Percentiles rank a stretch among this genome's conserved stretches.
Evolutionary conservation across 2,888 invertebrate genomes (phyloP).

Genomic region (Mythimna loreyi): DNA sequence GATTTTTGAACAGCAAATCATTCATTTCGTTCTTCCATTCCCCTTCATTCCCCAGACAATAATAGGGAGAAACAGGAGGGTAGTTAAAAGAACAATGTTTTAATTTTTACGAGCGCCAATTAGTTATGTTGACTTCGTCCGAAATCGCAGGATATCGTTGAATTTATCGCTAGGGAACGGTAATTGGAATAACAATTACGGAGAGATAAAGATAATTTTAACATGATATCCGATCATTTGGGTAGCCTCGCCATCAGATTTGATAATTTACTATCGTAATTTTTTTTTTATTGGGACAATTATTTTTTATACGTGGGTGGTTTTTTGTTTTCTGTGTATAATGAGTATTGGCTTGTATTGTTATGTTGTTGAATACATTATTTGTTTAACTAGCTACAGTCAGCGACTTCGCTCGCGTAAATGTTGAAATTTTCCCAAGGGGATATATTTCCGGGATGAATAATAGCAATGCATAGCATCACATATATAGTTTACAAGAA

Average conservation of each 20-base stretch:
- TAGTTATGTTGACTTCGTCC: constrained; percentile 32
- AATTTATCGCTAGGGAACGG: constrained; percentile 33
- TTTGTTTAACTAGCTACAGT: too few species aligned
- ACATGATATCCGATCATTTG: constrained; percentile 28
- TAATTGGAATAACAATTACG: constrained; percentile 52
- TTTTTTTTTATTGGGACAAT: constrained; percentile 1
- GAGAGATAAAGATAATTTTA: constrained; percentile 25
- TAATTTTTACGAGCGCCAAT: constrained; percentile 47
- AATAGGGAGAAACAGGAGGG: constrained; percentile 13
- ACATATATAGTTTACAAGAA: too few species aligned
- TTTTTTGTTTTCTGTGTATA: neutral
- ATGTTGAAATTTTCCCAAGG: too few species aligned
- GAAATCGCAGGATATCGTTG: constrained; percentile 24
- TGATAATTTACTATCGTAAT: neutral
- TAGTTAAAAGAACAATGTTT: constrained; percentile 46
- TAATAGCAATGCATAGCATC: too few species aligned
- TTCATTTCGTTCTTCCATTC: constrained; percentile 21
- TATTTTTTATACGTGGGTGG: neutral
- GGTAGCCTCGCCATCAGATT: neutral
- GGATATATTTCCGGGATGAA: too few species aligned
- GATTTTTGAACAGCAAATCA: constrained; percentile 6
- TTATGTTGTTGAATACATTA: too few species aligned
- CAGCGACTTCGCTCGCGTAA: too few species aligned
- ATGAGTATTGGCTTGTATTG: too few species aligned
- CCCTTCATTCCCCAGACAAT: constrained; percentile 15